phyloP scores from a whole-genome alignment of 2,113 vertebrate genomes.

The Pterophyllum scalare region DNA sequence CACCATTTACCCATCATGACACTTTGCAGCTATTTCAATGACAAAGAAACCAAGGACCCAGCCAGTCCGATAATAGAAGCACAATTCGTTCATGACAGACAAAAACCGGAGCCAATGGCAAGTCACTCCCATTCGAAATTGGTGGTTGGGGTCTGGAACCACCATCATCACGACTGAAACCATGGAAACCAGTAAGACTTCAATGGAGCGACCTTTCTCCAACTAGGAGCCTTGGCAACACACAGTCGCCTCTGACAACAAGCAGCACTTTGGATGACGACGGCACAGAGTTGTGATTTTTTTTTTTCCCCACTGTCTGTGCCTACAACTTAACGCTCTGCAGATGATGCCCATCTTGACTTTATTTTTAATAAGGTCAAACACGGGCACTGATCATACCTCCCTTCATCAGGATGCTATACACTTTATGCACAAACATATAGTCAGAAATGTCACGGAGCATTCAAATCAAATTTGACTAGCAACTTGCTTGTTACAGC shows the following conservation, averaged over 20 bases:
- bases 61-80: not conserved
- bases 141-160: not conserved
- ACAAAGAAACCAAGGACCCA: not conserved
- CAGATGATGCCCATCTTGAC: not conserved
- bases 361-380: not conserved
- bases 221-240: constrained; percentile 54
- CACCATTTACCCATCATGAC: constrained; percentile 15
- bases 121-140: constrained; percentile 18
- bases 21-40: not conserved
- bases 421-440: not conserved
- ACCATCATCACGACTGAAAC: constrained; percentile 52
- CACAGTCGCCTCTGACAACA: constrained; percentile 29
- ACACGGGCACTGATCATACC: constrained; percentile 2
- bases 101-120: constrained; percentile 4
- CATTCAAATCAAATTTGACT: not conserved
- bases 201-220: constrained; percentile 49
- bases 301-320: constrained; percentile 5
- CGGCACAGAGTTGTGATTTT: constrained; percentile 29
- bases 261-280: constrained; percentile 12
- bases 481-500: not conserved
- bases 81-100: not conserved
- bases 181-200: constrained; percentile 54
- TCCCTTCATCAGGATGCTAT: not conserved
- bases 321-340: not conserved
- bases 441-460: too few relatives aligned